Percentiles rank a stretch among this genome's conserved stretches.
Evolutionary conservation across 2,888 invertebrate species (phyloP).

Genomic region (Phrixothrix hirtus): DNA sequence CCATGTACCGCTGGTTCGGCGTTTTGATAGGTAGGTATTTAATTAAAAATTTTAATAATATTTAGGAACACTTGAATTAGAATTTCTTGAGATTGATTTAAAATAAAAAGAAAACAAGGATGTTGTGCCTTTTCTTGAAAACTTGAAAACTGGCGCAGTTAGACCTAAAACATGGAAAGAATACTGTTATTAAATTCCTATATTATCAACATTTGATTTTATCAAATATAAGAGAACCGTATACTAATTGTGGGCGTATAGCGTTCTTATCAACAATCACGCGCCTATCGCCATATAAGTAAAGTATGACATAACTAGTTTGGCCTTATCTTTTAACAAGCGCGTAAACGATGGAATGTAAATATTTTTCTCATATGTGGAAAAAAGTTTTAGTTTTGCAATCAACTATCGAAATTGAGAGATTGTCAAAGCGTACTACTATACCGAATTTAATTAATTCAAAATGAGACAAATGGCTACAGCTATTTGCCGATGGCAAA

Average conservation of each 20-base stretch:
- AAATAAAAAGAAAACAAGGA: not conserved
- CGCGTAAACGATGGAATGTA: not conserved
- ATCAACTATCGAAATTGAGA: too few relatives aligned
- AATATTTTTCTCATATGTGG: conserved; percentile 3
- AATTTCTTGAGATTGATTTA: not conserved
- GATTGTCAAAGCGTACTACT: too few relatives aligned
- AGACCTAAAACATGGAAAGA: conserved; percentile 16
- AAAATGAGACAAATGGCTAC: not conserved
- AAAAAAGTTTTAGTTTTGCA: too few relatives aligned
- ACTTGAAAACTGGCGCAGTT: conserved; percentile 4
- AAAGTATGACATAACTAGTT: conserved; percentile 9
- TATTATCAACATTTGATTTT: conserved; percentile 6
- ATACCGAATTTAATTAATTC: not conserved
- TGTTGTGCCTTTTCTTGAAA: conserved; percentile 7
- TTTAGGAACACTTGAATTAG: not conserved
- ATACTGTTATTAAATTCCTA: conserved; percentile 16
- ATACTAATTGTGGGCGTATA: conserved; percentile 19
- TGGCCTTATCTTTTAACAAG: conserved; percentile 4
- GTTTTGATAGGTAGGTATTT: not conserved
- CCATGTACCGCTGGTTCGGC: conserved; percentile 6
- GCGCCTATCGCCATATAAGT: conserved; percentile 17
- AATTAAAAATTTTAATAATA: not conserved
- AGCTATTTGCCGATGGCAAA: not conserved
- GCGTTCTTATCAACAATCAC: conserved; percentile 22
- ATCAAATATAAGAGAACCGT: conserved; percentile 1